phyloP scores from a whole-genome alignment of 2,113 vertebrate genomes.

The Nyctereutes procyonoides region DNA sequence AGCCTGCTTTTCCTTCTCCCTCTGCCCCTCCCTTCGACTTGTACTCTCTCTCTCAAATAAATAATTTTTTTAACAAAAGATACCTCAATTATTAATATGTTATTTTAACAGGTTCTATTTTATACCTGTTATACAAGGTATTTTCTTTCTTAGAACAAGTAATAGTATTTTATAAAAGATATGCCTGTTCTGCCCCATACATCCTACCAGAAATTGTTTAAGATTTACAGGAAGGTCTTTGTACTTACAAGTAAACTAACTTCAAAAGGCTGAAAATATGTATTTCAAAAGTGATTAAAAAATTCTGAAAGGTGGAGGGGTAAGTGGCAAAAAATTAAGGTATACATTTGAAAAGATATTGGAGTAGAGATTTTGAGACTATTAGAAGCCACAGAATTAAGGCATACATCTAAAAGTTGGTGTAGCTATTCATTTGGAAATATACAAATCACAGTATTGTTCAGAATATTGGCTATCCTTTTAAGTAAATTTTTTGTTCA shows the following conservation, averaged over 20 bases:
- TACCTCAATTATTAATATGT: too few species aligned
- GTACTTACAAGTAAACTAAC: neutral
- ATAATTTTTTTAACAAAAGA: too few species aligned
- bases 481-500: conserved; percentile 32
- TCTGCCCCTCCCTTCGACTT: too few species aligned
- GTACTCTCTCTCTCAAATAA: too few species aligned
- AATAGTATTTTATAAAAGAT: neutral
- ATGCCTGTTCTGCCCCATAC: neutral
- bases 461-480: neutral
- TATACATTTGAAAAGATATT: conserved; percentile 1
- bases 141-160: neutral
- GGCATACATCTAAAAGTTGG: neutral
- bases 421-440: conserved; percentile 28
- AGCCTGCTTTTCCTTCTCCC: too few species aligned
- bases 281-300: conserved; percentile 16
- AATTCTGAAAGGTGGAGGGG: neutral
- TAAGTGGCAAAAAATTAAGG: neutral
- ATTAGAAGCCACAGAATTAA: neutral
- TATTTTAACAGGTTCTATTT: neutral
- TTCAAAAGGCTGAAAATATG: neutral
- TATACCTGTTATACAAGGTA: neutral
- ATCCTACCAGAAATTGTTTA: neutral
- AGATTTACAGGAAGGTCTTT: neutral
- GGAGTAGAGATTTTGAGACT: neutral
- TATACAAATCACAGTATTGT: conserved; percentile 3